Evolutionary conservation across 2,888 invertebrate genomes (phyloP).

Genomic region (Drosophila paracracens): DNA sequence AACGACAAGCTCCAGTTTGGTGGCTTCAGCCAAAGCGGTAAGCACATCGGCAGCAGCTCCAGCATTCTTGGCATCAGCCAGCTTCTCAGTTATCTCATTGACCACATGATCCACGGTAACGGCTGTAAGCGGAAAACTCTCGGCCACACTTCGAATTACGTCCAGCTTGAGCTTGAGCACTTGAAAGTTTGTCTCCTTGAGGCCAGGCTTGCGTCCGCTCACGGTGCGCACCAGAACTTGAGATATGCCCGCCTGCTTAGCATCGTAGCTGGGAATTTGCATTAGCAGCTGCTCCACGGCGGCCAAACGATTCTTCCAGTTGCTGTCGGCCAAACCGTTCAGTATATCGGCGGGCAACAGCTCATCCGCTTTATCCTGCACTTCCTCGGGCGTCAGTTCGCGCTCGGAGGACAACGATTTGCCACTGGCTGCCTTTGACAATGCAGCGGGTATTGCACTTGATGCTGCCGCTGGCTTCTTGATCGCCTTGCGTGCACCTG

Average conservation of each 20-base stretch:
- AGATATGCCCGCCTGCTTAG: constrained; percentile 87
- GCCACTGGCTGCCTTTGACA: constrained; percentile 77
- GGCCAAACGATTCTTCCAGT: constrained; percentile 94
- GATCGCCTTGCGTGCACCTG: constrained; percentile 36
- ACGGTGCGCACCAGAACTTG: constrained; percentile 91
- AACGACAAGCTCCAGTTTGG: constrained; percentile 90
- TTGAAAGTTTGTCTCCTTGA: constrained; percentile 95
- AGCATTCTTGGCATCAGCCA: constrained; percentile 93
- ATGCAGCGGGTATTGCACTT: constrained; percentile 63
- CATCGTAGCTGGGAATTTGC: constrained; percentile 87
- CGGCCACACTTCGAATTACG: constrained; percentile 91
- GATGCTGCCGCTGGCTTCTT: constrained; percentile 48
- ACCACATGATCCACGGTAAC: constrained; percentile 91
- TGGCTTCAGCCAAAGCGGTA: constrained; percentile 91
- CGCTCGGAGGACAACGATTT: constrained; percentile 86
- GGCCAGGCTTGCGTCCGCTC: constrained; percentile 93
- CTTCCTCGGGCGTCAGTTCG: constrained; percentile 91
- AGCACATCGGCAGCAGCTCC: constrained; percentile 88
- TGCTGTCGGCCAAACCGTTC: constrained; percentile 89
- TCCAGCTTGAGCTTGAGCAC: constrained; percentile 94
- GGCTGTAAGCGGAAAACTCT: constrained; percentile 90
- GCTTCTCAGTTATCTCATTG: constrained; percentile 92
- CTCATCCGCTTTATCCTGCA: constrained; percentile 90
- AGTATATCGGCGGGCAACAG: constrained; percentile 88
- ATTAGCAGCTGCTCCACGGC: constrained; percentile 90